Evolutionary conservation across 2,113 vertebrate genomes (phyloP), one percentile per base, ranked within the genome.

Genomic region (Caloenas nicobarica): DNA sequence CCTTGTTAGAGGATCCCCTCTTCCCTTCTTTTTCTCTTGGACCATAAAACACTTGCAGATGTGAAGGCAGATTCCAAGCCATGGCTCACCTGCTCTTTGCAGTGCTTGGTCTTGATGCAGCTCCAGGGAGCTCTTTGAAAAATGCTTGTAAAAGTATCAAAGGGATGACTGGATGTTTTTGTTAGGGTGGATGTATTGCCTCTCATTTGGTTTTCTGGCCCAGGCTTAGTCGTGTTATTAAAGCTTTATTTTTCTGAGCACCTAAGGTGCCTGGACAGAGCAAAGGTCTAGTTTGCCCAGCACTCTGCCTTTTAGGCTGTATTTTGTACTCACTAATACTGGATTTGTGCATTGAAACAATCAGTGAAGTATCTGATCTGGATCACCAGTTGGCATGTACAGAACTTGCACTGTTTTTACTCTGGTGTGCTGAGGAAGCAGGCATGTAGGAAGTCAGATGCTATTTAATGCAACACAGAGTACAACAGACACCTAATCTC

Each of bases 41-140:
- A 71, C 80, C 71, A 66, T 70, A 93, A 93, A 96, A 62, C 74
- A 19, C 54, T 89, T 80, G 82, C 87, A 94, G 91, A 78, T 93
- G 76, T 71, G 79, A 73, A 70, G 79, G 85, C 88, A 86, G 50
- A 64, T 90, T 82, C 84, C 56, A 89, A 88, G 64, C 62, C 5
- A 18, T 19, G 42, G 71, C 64, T 96, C 88, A 88, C 94, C 89
- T 90, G 91, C 70, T 69, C 48, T 33, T 53, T 85, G 81, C 42
- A 40, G 51, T 22, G 22, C 60, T 90, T 74, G 68, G 64, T 46
- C 42, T 89, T 83, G 79, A 77, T 77, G 62, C 40, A 89, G 46
- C 81, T 93, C 89, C 19, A 66, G 94, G 70, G 91, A 93, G 25
- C 81, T 92, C 69, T 84, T 87, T 48, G 34, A 48, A 86, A 81